Conservation (phyloP, 2,113 vertebrate genomes). For the Pygathrix nemaeus region DNA sequence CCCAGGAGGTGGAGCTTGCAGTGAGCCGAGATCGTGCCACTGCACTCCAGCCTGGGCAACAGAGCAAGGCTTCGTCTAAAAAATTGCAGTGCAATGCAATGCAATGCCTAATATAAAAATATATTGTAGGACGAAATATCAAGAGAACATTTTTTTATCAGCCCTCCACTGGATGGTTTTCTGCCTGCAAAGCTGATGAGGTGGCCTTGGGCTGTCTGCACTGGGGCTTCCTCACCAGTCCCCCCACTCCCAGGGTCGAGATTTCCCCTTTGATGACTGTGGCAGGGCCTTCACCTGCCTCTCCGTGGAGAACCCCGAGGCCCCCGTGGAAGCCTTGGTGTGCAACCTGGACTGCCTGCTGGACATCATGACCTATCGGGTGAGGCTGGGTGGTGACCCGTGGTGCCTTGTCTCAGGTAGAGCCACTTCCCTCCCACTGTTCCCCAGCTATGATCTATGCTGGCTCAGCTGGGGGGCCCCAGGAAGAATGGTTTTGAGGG, state of each 20-base stretch:
- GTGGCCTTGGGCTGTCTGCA: neutral
- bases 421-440: neutral
- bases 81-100: too few relatives aligned
- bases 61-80: too few relatives aligned
- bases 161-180: neutral
- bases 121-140: neutral
- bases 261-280: slow-evolving; percentile 95
- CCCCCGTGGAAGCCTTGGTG: slow-evolving; percentile 85
- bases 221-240: rapidly evolving
- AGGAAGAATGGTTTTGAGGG: neutral
- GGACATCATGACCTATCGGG: slow-evolving; percentile 87
- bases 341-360: slow-evolving; percentile 94
- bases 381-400: slow-evolving; percentile 58
- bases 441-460: neutral
- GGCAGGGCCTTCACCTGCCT: slow-evolving; percentile 94
- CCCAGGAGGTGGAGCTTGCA: too few relatives aligned
- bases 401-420: neutral
- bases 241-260: slow-evolving; percentile 87
- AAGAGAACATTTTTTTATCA: neutral
- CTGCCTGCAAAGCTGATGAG: neutral
- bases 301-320: slow-evolving; percentile 79
- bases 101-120: too few relatives aligned
- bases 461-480: rapidly evolving
- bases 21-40: too few relatives aligned
- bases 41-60: too few relatives aligned